These are phyloP conservation scores for Microcaecilia unicolor DNA, from an alignment of 2,797 vertebrate genomes.

Conservation along the genomic window DNA sequence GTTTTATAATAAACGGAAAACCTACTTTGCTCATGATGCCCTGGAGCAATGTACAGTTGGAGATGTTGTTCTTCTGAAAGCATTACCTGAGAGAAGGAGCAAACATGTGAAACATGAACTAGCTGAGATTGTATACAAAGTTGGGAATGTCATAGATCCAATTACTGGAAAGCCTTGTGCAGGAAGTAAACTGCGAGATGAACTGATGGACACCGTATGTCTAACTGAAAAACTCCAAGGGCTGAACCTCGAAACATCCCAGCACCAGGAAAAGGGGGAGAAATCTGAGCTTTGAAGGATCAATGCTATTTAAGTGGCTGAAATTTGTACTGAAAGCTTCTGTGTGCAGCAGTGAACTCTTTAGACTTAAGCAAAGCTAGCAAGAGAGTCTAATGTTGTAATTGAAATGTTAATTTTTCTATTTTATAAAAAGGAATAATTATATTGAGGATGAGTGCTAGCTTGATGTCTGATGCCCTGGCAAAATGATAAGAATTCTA, in stretches of 20 bases:
- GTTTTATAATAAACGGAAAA: conserved; percentile 95
- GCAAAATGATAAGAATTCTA: too few species aligned
- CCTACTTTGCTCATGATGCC: conserved; percentile 91
- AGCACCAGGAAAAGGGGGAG: conserved; percentile 13
- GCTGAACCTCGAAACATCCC: conserved; percentile 58
- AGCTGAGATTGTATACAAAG: conserved; percentile 83
- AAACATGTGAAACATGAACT: conserved; percentile 94
- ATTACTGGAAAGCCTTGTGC: conserved; percentile 79
- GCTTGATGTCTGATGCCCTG: too few species aligned
- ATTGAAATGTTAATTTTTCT: too few species aligned
- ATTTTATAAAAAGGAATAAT: too few species aligned
- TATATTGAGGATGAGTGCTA: too few species aligned
- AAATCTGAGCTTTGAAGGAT: neutral
- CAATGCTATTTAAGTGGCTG: too few species aligned
- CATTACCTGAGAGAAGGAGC: conserved; percentile 66
- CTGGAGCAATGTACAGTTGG: conserved; percentile 78
- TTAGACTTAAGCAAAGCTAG: too few species aligned
- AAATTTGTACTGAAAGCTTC: too few species aligned
- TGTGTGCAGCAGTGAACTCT: too few species aligned
- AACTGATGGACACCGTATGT: conserved; percentile 44
- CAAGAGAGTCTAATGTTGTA: too few species aligned
- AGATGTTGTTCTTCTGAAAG: conserved; percentile 86
- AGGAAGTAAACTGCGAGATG: conserved; percentile 70
- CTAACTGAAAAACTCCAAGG: conserved; percentile 66
- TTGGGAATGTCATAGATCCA: conserved; percentile 83